Conservation (phyloP, 1,140 invertebrate genomes). For the Nasonia longicornis region DNA sequence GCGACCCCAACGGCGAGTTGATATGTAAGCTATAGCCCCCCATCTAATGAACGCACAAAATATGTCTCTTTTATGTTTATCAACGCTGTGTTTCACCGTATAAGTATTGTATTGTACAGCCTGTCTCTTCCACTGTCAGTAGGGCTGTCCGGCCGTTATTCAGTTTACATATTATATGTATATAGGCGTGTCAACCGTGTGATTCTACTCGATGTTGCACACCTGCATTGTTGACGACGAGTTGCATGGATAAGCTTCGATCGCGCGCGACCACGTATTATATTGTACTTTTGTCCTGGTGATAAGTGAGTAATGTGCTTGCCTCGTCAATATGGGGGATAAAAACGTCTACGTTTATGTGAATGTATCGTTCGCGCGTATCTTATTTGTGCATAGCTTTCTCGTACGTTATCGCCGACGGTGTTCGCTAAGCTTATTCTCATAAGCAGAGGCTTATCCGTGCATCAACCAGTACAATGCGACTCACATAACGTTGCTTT, state of each 20-base stretch:
- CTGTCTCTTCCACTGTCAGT: neutral
- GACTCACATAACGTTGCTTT: neutral
- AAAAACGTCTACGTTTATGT: too few species aligned
- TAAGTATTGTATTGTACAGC: neutral
- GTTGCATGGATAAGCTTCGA: conserved; percentile 28
- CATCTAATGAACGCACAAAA: conserved; percentile 32
- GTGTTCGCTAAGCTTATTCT: neutral
- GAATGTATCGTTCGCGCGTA: too few species aligned
- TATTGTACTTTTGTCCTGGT: too few species aligned
- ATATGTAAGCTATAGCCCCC: conserved; percentile 66
- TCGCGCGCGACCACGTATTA: too few species aligned
- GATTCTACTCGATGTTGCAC: neutral
- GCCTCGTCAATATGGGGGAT: too few species aligned
- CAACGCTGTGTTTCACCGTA: neutral
- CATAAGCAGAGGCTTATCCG: conserved; percentile 7
- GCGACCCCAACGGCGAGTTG: conserved; percentile 67
- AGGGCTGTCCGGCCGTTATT: conserved; percentile 6
- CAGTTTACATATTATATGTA: neutral
- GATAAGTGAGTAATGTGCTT: too few species aligned
- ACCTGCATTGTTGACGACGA: neutral
- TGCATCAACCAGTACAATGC: neutral
- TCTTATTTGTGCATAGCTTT: too few species aligned
- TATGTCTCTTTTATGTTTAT: neutral
- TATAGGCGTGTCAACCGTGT: neutral
- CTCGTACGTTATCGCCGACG: too few species aligned